phyloP scores from a whole-genome alignment of 2,797 vertebrate species.

The Crypturellus tataupa region DNA sequence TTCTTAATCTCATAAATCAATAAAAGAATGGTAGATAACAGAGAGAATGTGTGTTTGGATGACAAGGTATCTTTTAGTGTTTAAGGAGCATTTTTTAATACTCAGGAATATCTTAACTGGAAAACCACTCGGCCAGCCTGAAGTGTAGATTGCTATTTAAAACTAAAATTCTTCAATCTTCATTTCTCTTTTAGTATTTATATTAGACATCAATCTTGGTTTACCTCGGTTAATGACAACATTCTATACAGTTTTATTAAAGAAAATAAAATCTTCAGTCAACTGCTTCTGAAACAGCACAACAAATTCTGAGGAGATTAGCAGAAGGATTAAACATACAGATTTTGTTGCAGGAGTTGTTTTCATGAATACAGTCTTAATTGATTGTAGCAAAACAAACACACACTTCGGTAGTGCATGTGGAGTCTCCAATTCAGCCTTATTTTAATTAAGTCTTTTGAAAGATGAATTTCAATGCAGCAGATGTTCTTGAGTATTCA shows the following conservation, averaged over 20 bases:
- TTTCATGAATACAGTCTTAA: constrained; percentile 65
- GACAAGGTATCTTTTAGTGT: neutral
- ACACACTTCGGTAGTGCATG: constrained; percentile 54
- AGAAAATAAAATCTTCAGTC: constrained; percentile 60
- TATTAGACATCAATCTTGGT: constrained; percentile 56
- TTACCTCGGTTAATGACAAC: constrained; percentile 67
- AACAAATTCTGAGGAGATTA: constrained; percentile 56
- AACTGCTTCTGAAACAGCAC: constrained; percentile 51
- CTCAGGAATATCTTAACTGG: constrained; percentile 39
- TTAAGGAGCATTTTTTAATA: constrained; percentile 33
- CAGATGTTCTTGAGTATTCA: constrained; percentile 73
- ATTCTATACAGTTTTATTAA: constrained; percentile 52
- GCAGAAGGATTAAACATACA: constrained; percentile 47
- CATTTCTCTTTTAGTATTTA: constrained; percentile 33
- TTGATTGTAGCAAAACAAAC: constrained; percentile 78
- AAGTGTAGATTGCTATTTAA: constrained; percentile 32
- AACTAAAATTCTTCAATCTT: neutral
- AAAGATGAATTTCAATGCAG: constrained; percentile 57
- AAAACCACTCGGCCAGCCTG: neutral
- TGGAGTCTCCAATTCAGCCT: constrained; percentile 44
- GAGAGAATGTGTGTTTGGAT: neutral
- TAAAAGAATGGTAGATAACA: constrained; percentile 31
- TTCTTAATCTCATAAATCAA: constrained; percentile 57
- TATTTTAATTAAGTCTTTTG: constrained; percentile 78
- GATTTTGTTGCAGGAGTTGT: constrained; percentile 50